Base-by-base conservation (phyloP, 2,888 invertebrate genomes). In the Saturnia pavonia region DNA sequence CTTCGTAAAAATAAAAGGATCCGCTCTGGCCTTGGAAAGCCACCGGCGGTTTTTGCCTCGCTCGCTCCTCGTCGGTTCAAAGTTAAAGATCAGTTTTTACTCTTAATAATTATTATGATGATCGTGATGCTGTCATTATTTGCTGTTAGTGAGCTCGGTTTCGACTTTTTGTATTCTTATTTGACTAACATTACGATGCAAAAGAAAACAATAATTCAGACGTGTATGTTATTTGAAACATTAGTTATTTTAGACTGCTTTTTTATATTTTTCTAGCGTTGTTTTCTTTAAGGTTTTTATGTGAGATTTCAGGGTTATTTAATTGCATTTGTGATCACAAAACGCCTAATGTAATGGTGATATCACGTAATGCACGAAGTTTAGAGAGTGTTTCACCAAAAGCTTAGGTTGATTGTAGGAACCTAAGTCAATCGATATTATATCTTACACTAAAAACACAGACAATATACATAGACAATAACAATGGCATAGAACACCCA, bases 21-120 rank as follows among this genome's bases (percentile, higher is more conserved):
- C 48, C 48, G 42, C 25, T 43, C 34, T 40, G 40, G 40, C 65
- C 65, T 65, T 65, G 40, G 40, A 12, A 9, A 25, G 19, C 22
- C 65, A 40, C n/a, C 34, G 40, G 16, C 34, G 42, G 22, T 66
- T 66, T 22, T 66, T 66, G 66, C 40, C 27, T 25, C 6, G 57
- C 25, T 40, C 65, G 40, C 65, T 40, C 12, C 19, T 40, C 65
- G 19, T 0, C 40, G 22, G 48, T 68, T 48, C 45, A 19, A 40
- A 40, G 40, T 14, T 45, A 25, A 67, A 67, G 7, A 67, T 48
- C 25, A 11, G 75, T 77, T 78, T 77, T 77, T 80, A 74, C 73
- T 57, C 69, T 65, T 60, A 69, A 71, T 78, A 80, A 80, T 80
- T 80, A 65, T 68, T 80, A 69, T 54, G 66, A 71, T 54, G 51